These are phyloP conservation scores for Drosophila yooni DNA, from an alignment of 2,888 invertebrate genomes.

Conservation along the genomic window DNA sequence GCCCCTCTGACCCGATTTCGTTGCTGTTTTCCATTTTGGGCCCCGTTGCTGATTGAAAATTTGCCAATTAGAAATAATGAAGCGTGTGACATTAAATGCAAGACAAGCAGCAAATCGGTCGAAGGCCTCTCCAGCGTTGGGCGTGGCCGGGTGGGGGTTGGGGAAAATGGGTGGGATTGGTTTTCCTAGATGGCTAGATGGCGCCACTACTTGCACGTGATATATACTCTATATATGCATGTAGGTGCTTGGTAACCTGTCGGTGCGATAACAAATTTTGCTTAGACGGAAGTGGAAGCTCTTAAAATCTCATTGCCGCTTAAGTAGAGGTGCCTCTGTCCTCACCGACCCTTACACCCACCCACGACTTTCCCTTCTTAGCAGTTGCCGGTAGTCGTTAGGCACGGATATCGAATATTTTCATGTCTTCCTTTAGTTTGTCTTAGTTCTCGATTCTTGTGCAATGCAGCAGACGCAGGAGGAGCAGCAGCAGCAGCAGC, in stretches of 20 bases:
- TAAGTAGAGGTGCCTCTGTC: slow-evolving; percentile 22
- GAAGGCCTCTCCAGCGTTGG: slow-evolving; percentile 42
- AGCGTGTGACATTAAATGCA: slow-evolving; percentile 81
- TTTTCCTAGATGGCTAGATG: slow-evolving; percentile 16
- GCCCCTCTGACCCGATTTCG: background rate
- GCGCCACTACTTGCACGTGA: slow-evolving; percentile 44
- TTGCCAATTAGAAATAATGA: slow-evolving; percentile 81
- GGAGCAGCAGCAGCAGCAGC: slow-evolving; percentile 9
- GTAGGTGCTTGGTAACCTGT: slow-evolving; percentile 43
- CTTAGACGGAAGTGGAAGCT: slow-evolving; percentile 78
- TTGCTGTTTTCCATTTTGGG: slow-evolving; percentile 15
- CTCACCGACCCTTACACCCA: background rate
- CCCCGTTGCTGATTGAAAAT: slow-evolving; percentile 74
- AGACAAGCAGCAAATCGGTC: slow-evolving; percentile 76
- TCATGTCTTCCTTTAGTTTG: slow-evolving; percentile 82
- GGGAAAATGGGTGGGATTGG: background rate
- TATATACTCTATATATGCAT: slow-evolving; percentile 34
- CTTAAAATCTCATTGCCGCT: slow-evolving; percentile 78
- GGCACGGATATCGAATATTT: slow-evolving; percentile 80
- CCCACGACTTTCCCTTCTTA: background rate
- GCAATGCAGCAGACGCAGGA: slow-evolving; percentile 39
- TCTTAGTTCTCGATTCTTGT: slow-evolving; percentile 60
- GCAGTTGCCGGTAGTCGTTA: slow-evolving; percentile 65
- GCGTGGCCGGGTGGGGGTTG: background rate
- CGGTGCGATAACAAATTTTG: slow-evolving; percentile 74